A percentile compares a stretch with the other conserved stretches of the same genome.
phyloP scores from a whole-genome alignment of 2,888 invertebrate genomes.

The Gonocerus acuteangulatus region DNA sequence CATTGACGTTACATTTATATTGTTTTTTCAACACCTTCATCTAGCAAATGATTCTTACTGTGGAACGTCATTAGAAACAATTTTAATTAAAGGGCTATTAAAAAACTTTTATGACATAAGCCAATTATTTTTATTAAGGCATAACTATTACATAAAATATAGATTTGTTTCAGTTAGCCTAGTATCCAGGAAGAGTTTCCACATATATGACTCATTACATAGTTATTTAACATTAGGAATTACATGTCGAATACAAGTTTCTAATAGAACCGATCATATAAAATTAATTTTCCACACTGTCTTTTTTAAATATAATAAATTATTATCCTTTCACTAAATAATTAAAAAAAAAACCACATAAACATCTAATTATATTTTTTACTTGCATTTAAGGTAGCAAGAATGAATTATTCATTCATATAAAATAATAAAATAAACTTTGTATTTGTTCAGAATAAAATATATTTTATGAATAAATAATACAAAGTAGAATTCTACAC shows the following conservation, averaged over 20 bases:
- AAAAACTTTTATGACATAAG: not conserved
- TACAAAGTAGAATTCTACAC: not conserved
- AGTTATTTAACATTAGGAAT: not conserved
- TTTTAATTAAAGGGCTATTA: too few species aligned
- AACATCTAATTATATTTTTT: not conserved
- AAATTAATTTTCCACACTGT: not conserved
- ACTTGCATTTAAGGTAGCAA: too few species aligned
- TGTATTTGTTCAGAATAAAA: not conserved
- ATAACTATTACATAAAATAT: slow-evolving; percentile 23
- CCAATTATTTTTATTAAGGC: slow-evolving; percentile 14
- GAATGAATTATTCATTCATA: not conserved
- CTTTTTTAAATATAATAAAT: too few species aligned
- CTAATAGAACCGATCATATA: not conserved
- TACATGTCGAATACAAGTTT: not conserved
- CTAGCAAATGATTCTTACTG: too few species aligned
- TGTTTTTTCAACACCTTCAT: too few species aligned
- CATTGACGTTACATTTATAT: too few species aligned
- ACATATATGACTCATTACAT: not conserved
- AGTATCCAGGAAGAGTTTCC: not conserved
- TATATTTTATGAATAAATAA: slow-evolving; percentile 1
- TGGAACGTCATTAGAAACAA: too few species aligned
- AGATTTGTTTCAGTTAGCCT: slow-evolving; percentile 13
- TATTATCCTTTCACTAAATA: too few species aligned
- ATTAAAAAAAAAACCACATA: too few species aligned
- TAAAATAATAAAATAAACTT: not conserved